Base-by-base conservation (phyloP, 2,888 invertebrate species). In the Siphlonurus alternatus region DNA sequence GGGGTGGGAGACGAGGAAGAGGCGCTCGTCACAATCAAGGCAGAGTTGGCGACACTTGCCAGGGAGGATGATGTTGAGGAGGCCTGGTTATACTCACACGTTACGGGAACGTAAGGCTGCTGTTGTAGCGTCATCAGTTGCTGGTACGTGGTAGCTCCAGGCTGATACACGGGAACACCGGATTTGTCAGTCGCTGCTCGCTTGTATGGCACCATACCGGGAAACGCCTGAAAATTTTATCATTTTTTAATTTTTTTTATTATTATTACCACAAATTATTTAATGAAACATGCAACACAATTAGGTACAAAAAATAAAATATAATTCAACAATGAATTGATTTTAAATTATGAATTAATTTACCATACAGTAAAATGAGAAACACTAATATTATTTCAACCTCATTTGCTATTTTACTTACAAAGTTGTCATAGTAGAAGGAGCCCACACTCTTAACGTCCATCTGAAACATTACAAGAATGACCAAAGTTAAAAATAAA, bases 41-140 rank as follows among this genome's bases (percentile, higher is more conserved):
- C 72, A 76, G 77, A 76, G 74, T 76, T 76, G 74, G 76, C 76
- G 69, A 69, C 70, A 74, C 74, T 74, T 72, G 75, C 73, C 74
- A 75, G 76, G 69, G 69, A 70, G 74, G 74, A 74, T 72, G 75
- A 73, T 71, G 74, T 67, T 72, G 66, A 63, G 62, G 66, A 63
- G 63, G 65, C 61, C 72, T 72, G 74, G 76, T 77, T 73, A 88
- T 89, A 93, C 93, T 95, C 93, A 94, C 93, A 94, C 89, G 94
- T 93, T 83, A 93, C 93, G 86, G 93, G 93, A 87, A 93, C 93
- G 84, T 92, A 93, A 79, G 93, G 93, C 86, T 93, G 92, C 75
- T 82, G 81, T 69, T 72, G 72, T 81, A 88, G 85, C 75, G 91
- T 85, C 83, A 92, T 92, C 87, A 94, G 89, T 80, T 94, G 85